Base-by-base conservation (phyloP, 2,888 invertebrate genomes). In the Tipula lateralis region DNA sequence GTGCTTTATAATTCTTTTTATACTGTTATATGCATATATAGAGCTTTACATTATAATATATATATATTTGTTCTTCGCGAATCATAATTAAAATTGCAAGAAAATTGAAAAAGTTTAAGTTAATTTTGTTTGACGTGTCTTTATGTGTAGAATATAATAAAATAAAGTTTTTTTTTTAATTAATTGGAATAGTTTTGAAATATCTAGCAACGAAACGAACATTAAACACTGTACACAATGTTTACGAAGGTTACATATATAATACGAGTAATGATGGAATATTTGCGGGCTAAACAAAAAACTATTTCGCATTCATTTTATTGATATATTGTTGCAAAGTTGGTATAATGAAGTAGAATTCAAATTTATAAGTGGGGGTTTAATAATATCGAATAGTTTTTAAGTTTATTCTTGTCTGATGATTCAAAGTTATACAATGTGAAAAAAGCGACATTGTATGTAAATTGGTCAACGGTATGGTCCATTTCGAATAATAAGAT, bases 161-260 rank as follows among this genome's bases (percentile, higher is more conserved):
- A 12, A 24, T 66, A 39, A 39, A 39, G 13, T 66, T 66, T 66
- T 66, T 66, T 66, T 66, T 66, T 24, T 9, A 66, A 66, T 66
- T 66, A 66, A 66, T 66, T 66, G 66, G 66, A 66, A 66, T 66
- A 66, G 66, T 66, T 66, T 66, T 66, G 66, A 66, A 66, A 66
- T 66, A 66, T 50, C 6, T 2, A 1, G 24, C 7, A 19, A 24
- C 66, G 39, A 39, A 66, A 66, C 66, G 66, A 66, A 66, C 24
- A 66, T 24, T n/a, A 66, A 66, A 66, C 7, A 24, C 3, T 16
- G 44, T 39, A n/a, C n/a, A 39, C 39, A 39, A 39, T 39, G 39
- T 39, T 39, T 13, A 3, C 39, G 13, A 9, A 39, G 39, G 39
- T 39, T 39, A 39, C 39, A n/a, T n/a, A n/a, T n/a, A n/a, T n/a